Evolutionary conservation across 2,113 vertebrate genomes (phyloP), one percentile per base, ranked within the genome.

Genomic region (Toxotes jaculatrix): DNA sequence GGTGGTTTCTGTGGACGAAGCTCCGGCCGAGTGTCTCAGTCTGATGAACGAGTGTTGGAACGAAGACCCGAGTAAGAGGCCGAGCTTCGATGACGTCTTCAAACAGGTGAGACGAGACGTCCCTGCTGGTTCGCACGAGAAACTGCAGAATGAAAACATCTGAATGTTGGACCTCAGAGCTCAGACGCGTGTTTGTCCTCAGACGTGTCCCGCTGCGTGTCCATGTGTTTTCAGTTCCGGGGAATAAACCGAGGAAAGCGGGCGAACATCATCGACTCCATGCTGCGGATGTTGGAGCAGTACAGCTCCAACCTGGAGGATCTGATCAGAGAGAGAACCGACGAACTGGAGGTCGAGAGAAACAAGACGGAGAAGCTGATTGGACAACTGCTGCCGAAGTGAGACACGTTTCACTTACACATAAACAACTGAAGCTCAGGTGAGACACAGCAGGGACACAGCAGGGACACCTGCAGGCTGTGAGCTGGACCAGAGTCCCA

Each of bases 271-370:
- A 97, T 97, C 0, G 96, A 97, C 90, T 97, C 96, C 0, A 97
- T 97, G 96, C 76, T 97, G 34, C 89, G 96, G 23, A 97, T 97
- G 96, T 76, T 97, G 88, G 96, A 97, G 62, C 96, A 97, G 32
- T 97, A 97, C 82, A 97, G 96, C 11, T 96, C 96, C 0, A 97
- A 97, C 88, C 89, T 97, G 87, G 97, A 97, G 73, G 97, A 97
- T 81, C 90, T 97, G 47, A 97, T 97, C 86, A 85, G 95, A 9
- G 97, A 97, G 53, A 81, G 97, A 42, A 97, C 97, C 0, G 97
- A 97, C 34, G 97, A 97, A 38, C 89, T 97, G 36, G 97, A 97
- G 81, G 91, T 96, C 0, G 97, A 97, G 78, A 95, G 97, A 73
- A 96, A 93, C 87, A 97, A 97, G 87, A 97, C 97, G 0, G 97